Evolutionary conservation across 2,113 vertebrate species (phyloP).

Genomic region (Platycercus adscitus): DNA sequence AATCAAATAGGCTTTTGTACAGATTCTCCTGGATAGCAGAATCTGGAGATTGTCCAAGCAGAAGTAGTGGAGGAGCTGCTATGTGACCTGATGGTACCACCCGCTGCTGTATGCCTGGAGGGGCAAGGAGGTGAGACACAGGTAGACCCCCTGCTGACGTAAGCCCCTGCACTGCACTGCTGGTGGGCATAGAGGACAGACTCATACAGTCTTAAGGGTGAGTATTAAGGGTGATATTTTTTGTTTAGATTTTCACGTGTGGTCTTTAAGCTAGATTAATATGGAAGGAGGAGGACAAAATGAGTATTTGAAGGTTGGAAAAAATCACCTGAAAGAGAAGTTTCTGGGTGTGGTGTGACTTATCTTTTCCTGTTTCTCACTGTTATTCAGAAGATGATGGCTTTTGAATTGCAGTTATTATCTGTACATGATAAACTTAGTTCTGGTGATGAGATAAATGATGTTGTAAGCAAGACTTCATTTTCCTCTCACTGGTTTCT

Average conservation of each 20-base stretch:
- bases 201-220: background rate
- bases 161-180: background rate
- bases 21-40: background rate
- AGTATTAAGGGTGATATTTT: background rate
- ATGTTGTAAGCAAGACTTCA: background rate
- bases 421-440: background rate
- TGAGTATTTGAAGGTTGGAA: background rate
- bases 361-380: constrained; percentile 59
- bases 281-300: background rate
- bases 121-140: background rate
- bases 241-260: background rate
- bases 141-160: background rate
- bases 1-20: background rate
- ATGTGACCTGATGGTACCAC: background rate
- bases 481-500: background rate
- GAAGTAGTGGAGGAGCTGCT: background rate
- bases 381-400: background rate
- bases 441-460: background rate
- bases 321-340: constrained; percentile 30
- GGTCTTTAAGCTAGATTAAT: background rate
- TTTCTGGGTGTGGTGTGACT: constrained; percentile 28
- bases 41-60: background rate
- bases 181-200: background rate
- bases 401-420: constrained; percentile 15
- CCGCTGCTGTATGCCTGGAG: background rate